These are phyloP conservation scores for Forbesichthys agassizii DNA, from an alignment of 2,113 vertebrate species.

Conservation along the genomic window DNA sequence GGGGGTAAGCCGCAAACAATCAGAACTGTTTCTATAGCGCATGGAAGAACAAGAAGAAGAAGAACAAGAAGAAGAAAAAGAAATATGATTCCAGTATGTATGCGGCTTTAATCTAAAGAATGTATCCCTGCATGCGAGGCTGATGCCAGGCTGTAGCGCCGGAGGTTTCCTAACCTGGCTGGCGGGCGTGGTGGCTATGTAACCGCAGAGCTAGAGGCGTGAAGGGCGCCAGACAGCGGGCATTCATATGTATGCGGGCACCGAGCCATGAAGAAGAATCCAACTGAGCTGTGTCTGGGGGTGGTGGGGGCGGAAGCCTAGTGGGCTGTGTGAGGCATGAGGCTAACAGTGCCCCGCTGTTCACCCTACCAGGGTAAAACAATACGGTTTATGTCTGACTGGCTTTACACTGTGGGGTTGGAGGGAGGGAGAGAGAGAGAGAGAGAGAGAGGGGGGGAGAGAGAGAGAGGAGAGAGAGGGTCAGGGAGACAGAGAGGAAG, in stretches of 20 bases:
- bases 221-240: constrained; percentile 64
- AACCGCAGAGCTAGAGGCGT: constrained; percentile 51
- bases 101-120: constrained; percentile 25
- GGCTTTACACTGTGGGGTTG: constrained; percentile 58
- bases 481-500: too few relatives aligned
- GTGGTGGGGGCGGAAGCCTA: too few relatives aligned
- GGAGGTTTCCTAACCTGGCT: constrained; percentile 13
- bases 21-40: too few relatives aligned
- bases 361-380: constrained; percentile 69
- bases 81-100: too few relatives aligned
- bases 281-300: constrained; percentile 54
- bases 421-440: constrained; percentile 26
- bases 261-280: constrained; percentile 62
- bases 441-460: constrained; percentile 4
- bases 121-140: constrained; percentile 30
- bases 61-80: too few relatives aligned
- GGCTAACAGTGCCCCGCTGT: constrained; percentile 64
- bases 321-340: constrained; percentile 49
- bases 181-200: constrained; percentile 40
- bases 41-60: too few relatives aligned
- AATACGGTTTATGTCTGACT: constrained; percentile 73
- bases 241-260: constrained; percentile 68
- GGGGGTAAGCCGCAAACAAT: too few relatives aligned
- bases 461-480: constrained; percentile 6
- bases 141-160: constrained; percentile 23